Evolutionary conservation across 1,140 invertebrate genomes (phyloP), one percentile per base, ranked within the genome.

Genomic region (Zaprionus capensis): DNA sequence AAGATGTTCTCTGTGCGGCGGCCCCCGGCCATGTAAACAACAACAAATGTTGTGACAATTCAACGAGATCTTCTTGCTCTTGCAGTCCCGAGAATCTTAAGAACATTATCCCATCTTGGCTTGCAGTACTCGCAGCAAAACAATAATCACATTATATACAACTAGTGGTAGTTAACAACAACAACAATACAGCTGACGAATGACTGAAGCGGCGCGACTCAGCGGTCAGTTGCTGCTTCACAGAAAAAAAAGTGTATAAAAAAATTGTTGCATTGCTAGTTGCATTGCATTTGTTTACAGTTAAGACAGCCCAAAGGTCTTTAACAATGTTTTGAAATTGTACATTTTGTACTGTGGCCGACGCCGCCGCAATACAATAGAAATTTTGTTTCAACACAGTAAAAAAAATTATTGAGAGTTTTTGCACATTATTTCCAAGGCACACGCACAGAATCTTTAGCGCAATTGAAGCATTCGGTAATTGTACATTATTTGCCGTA

Each of bases 361-460:
- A 58, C 59, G 44, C 68, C 56, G 61, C 46, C 46, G 61, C 46
- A 62, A 65, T 57, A 76, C 55, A 76, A 59, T 64, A 5, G 41
- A 65, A 34, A 65, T 46, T 71, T 65, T 31, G 41, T 64, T 71
- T 76, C 56, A 76, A 76, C 82, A 84, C 82, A 86, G 73, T 66
- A 82, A 85, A 86, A 85, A 80, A 63, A 51, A 55, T 34, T 24
- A 22, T 49, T 44, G 3, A 59, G 28, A 57, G 53, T 56, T 83
- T 78, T 71, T 57, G 34, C 83, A 87, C 73, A 80, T 61, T 72
- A 57, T 70, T 80, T 72, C 20, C 64, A 76, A 69, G 58, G 80
- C 80, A 41, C 46, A 64, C 70, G 70, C 77, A 73, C 57, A 65
- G 73, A 88, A 84, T 88, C 14, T 76, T 46, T 64, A 70, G 59